Evolutionary conservation across 2,888 invertebrate genomes (phyloP), one percentile per base, ranked within the genome.

Genomic region (Monopis laevigella): DNA sequence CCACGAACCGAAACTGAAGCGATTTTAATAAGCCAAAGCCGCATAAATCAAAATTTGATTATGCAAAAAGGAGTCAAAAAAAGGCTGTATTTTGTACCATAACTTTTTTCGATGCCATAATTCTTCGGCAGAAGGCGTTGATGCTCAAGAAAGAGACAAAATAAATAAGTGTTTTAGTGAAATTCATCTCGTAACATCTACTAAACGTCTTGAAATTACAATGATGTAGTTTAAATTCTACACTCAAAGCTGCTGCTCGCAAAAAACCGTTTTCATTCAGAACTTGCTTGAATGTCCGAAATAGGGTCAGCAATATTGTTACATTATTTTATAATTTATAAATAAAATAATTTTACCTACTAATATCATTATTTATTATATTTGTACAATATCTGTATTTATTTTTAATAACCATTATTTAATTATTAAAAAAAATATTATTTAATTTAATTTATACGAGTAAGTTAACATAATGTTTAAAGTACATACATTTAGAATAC

Each of bases 41-140:
- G 55, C 51, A 57, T 77, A 75, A 74, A 77, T 77, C 74, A 75
- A 67, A 63, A 58, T 67, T 67, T 68, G 66, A 74, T 69, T 68
- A 66, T 60, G 59, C 58, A 60, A 59, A 62, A 55, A 55, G 54
- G 48, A n/a, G 59, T 57, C 64, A 67, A 65, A 69, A 64, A 59
- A 52, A 52, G 45, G 41, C 38, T 40, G 17, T n/a, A 21, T 36
- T 36, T 36, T 36, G 21, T 36, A 21, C 21, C 36, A 21, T 36
- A 36, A 36, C 47, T 48, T 50, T 47, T 48, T 46, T 46, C 50
- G 44, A 51, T 49, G 48, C 51, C 57, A 56, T 69, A 69, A 69
- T 62, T 70, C 62, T 62, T 36, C 21, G 50, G 46, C 44, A 46
- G 46, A 54, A 51, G 56, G 55, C 62, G 63, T 55, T 60, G 65